Base-by-base conservation (phyloP, 2,888 invertebrate species). In the Tuberolachnus salignus region DNA sequence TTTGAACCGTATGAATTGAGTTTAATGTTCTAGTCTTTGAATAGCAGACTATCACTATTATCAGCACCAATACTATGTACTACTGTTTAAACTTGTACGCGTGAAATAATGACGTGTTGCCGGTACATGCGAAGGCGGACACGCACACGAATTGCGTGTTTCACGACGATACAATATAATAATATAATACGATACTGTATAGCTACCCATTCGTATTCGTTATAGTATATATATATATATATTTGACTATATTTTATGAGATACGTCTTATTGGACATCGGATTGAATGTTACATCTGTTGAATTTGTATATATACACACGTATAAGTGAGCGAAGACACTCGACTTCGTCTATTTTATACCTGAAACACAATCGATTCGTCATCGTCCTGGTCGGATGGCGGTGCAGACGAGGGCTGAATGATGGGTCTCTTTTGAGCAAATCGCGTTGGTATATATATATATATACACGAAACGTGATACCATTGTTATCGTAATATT, bases 301-400 rank as follows among this genome's bases (percentile, higher is more conserved):
- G 46, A 49, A 49, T 69, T 19, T 53, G 9, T 51, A 13, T 26
- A 21, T 0, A 14, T 46, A 64, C 19, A 26, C 14, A 42, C 16
- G 3, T 55, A 69, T 42, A 42, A 19, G 46, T 49, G 19, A 73
- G 61, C 19, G 64, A 66, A 64, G 74, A 74, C 64, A 66, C 66
- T 75, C 42, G 64, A 44, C 14, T 44, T 74, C 44, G 55, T 51
- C 44, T 16, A 44, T 6, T 34, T 4, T 4, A 3, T 6, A 34
- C 3, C 34, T 34, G 34, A 14, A 55, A 66, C 53, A 74, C 55
- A 66, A 75, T 75, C 64, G 66, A 74, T 74, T 74, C 74, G 74
- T 74, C 74, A 73, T 63, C 42, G 73, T 73, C 16, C 34, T 3
- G 21, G 10, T 42, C 16, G 59, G 26, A 6, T 71, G 10, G 10